Percentiles rank a stretch among this genome's conserved stretches.
Evolutionary conservation across 2,797 vertebrate species (phyloP).

Genomic region (Onychomys arenicola): DNA sequence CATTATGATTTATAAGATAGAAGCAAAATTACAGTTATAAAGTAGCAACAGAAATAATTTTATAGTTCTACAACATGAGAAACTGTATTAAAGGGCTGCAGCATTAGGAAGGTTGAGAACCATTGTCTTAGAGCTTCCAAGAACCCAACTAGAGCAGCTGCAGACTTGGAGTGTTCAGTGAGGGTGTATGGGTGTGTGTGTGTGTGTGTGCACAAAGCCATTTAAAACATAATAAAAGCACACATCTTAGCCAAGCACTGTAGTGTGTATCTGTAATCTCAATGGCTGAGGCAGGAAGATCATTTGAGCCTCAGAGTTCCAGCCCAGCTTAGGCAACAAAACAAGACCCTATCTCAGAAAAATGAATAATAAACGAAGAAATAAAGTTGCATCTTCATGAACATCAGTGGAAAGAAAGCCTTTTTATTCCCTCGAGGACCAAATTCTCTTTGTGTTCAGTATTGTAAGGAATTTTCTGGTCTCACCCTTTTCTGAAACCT

Average conservation of each 20-base stretch:
- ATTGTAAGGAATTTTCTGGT: background rate
- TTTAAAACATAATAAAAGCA: slow-evolving; percentile 9
- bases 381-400: background rate
- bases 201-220: background rate
- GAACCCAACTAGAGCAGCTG: background rate
- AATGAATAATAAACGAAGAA: background rate
- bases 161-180: background rate
- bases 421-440: background rate
- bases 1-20: background rate
- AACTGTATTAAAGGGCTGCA: background rate
- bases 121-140: no score
- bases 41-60: background rate
- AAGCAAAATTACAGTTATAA: background rate
- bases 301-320: background rate
- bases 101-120: background rate
- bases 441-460: background rate
- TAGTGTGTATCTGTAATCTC: background rate
- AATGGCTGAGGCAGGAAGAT: background rate
- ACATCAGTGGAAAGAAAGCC: slow-evolving; percentile 13
- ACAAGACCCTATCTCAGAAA: background rate
- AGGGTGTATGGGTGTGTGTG: background rate
- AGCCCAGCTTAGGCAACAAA: background rate
- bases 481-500: background rate
- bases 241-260: background rate
- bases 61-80: background rate